Base-by-base conservation (phyloP, 92 coral and sea anemone genomes). In the Epizoanthus illoricatus region DNA sequence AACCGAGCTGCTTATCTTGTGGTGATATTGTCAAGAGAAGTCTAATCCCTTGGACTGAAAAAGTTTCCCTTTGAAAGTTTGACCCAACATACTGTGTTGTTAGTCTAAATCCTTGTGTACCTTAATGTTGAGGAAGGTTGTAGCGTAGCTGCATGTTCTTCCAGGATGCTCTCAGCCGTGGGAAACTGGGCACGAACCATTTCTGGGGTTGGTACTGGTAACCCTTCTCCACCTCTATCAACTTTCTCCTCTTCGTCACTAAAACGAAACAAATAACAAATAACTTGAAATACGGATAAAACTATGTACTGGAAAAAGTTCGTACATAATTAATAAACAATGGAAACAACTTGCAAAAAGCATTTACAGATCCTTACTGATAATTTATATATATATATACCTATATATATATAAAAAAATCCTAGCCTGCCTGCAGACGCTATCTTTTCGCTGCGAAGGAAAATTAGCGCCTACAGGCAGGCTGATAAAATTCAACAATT, bases 121-220 rank as follows among this genome's bases (percentile, higher is more conserved):
- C 97, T 93, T 12, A 91, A 64, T 65, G 86, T 91, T 64, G 94
- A 84, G 39, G 92, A 79, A 49, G 80, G 80, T 15, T 88, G 92
- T 40, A 90, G 91, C 23, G 70, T 64, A 47, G 86, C 81, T 72
- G 82, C 88, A 21, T 56, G 80, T 3, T 96, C 95, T 10, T 76
- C 88, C 24, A 86, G 85, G 19, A 91, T 71, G 40, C 92, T 91
- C 20, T 91, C 97, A 11, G 97, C 92, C 17, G 92, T 84, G 85
- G 99, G 91, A 68, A 96, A 96, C 97, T 94, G 97, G 75, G 99
- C 99, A 7, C 82, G 74, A 63, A 96, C 93, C 99, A 96, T 96
- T 66, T 96, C 97, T 17, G 98, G 99, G 1, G 99, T 90, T 20
- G 98, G 98, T 11, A 96, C 88, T 49, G 98, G 91, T 68, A 89